Conservation (phyloP, 2,113 vertebrate species). For the Raphicerus campestris region DNA sequence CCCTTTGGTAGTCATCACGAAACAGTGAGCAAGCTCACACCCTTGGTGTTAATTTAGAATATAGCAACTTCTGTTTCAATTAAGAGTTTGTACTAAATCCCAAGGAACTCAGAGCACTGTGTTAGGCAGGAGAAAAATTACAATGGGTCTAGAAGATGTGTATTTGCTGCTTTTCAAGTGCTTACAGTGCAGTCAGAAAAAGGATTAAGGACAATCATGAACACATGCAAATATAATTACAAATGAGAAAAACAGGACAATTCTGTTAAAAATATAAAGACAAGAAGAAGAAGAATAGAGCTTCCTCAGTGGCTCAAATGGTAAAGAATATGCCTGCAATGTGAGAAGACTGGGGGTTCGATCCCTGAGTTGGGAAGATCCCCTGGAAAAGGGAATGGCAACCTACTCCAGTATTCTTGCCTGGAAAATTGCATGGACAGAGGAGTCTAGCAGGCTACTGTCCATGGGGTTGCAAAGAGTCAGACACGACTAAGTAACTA, state of each 20-base stretch:
- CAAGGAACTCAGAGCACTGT: neutral
- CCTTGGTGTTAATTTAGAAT: neutral
- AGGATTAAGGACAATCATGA: neutral
- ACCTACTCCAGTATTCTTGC: neutral
- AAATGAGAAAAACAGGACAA: neutral
- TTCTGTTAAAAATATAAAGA: neutral
- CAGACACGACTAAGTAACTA: neutral
- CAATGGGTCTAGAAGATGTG: neutral
- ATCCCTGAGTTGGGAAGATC: neutral
- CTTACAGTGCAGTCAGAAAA: neutral
- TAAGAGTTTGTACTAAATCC: neutral
- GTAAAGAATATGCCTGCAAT: neutral
- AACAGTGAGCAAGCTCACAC: neutral
- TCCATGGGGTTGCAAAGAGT: neutral
- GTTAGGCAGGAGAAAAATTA: neutral
- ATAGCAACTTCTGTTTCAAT: neutral
- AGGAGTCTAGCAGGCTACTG: neutral
- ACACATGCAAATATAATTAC: neutral
- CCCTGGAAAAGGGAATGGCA: neutral
- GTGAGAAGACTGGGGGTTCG: neutral
- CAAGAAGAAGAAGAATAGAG: neutral
- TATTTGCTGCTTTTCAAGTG: neutral
- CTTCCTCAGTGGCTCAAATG: neutral
- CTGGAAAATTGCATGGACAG: neutral
- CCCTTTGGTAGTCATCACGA: neutral